Conservation (phyloP, 1,140 invertebrate species). For the Eumeta japonica region DNA sequence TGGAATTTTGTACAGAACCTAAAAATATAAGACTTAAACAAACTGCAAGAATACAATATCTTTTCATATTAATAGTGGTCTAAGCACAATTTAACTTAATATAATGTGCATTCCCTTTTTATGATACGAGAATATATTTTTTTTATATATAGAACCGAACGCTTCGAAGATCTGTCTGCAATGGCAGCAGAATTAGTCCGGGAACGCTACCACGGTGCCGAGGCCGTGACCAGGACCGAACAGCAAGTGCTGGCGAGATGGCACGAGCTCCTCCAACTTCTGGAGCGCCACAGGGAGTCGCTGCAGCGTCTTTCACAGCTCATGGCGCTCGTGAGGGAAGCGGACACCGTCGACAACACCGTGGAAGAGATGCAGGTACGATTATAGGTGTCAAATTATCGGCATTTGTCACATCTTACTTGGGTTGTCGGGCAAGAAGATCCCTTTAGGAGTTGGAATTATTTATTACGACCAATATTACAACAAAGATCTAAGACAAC, state of each 20-base stretch:
- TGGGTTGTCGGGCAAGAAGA: too few species aligned
- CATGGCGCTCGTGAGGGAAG: constrained; percentile 85
- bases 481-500: too few species aligned
- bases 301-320: constrained; percentile 75
- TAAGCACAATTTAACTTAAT: too few species aligned
- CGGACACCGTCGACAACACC: constrained; percentile 84
- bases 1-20: too few species aligned
- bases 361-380: constrained; percentile 76
- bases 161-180: constrained; percentile 88
- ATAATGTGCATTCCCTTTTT: too few species aligned
- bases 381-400: neutral
- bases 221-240: constrained; percentile 78
- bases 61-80: too few species aligned
- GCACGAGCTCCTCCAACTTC: constrained; percentile 78
- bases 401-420: neutral
- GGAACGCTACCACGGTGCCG: constrained; percentile 90
- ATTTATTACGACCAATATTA: too few species aligned
- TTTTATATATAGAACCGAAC: constrained; percentile 70
- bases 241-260: constrained; percentile 86
- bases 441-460: too few species aligned
- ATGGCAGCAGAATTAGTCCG: constrained; percentile 88
- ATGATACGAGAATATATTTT: too few species aligned
- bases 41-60: too few species aligned
- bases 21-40: too few species aligned
- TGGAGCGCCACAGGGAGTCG: constrained; percentile 83